Percentiles rank a stretch among this genome's conserved stretches.
Conservation (phyloP, 2,888 invertebrate genomes). For the Atrina japonica region DNA sequence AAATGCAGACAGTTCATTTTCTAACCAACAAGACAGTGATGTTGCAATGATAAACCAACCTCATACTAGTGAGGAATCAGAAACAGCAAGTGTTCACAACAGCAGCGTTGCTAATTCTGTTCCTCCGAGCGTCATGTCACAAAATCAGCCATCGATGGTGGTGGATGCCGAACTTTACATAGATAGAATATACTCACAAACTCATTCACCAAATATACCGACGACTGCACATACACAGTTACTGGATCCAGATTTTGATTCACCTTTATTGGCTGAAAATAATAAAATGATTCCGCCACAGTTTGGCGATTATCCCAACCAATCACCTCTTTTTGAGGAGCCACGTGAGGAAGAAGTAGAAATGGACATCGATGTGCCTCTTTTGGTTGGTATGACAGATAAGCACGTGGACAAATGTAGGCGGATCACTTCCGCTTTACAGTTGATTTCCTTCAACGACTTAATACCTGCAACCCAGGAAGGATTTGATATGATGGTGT, state of each 20-base stretch:
- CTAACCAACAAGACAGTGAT: slow-evolving; percentile 48
- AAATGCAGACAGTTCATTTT: slow-evolving; percentile 23
- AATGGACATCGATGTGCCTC: slow-evolving; percentile 51
- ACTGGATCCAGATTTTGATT: slow-evolving; percentile 42
- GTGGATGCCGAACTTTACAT: slow-evolving; percentile 66
- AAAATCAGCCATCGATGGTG: slow-evolving; percentile 44
- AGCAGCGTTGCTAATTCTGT: slow-evolving; percentile 49
- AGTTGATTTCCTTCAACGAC: slow-evolving; percentile 64
- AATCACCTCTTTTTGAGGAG: slow-evolving; percentile 32
- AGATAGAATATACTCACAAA: slow-evolving; percentile 65
- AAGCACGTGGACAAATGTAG: slow-evolving; percentile 67
- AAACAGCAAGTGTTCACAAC: slow-evolving; percentile 61
- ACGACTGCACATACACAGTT: slow-evolving; percentile 18
- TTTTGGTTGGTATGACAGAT: slow-evolving; percentile 63
- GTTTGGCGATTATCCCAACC: background rate
- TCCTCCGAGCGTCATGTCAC: slow-evolving; percentile 46
- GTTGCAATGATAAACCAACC: slow-evolving; percentile 61
- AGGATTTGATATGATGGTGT: slow-evolving; percentile 59
- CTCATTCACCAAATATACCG: slow-evolving; percentile 27
- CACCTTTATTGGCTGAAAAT: slow-evolving; percentile 18
- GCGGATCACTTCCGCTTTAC: slow-evolving; percentile 58
- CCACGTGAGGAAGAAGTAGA: slow-evolving; percentile 30
- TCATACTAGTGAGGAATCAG: slow-evolving; percentile 59
- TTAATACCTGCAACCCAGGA: slow-evolving; percentile 65
- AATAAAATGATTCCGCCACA: background rate